phyloP scores from a whole-genome alignment of 2,797 vertebrate species.

The Enteromius anoplus region DNA sequence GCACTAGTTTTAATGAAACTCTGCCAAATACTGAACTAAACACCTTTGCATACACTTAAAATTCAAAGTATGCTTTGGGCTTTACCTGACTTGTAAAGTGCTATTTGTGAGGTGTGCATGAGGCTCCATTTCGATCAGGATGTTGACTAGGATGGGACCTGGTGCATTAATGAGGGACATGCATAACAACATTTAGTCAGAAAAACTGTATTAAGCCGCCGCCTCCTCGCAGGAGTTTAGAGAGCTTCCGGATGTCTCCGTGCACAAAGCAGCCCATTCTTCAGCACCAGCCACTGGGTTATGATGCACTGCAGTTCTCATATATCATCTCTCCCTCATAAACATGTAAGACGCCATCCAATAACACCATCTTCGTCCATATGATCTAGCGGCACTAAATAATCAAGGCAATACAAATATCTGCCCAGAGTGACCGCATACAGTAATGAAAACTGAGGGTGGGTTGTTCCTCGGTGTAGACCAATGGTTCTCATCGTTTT shows the following conservation, averaged over 20 bases:
- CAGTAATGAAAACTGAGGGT: neutral
- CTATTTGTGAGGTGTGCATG: neutral
- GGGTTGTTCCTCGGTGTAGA: neutral
- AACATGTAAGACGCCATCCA: slow-evolving; percentile 23
- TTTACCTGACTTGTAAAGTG: neutral
- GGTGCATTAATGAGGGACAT: neutral
- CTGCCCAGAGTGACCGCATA: slow-evolving; percentile 20
- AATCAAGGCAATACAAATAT: slow-evolving; percentile 20
- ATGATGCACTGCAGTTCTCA: neutral
- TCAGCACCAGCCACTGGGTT: neutral
- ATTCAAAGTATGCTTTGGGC: neutral
- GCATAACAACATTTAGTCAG: neutral
- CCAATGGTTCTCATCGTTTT: neutral
- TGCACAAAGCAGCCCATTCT: neutral
- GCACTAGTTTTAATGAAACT: neutral
- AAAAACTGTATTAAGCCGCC: neutral
- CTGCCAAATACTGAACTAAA: neutral
- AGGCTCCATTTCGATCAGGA: neutral
- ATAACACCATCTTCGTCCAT: slow-evolving; percentile 33
- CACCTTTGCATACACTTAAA: too few species aligned
- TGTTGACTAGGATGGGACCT: neutral
- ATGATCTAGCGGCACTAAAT: slow-evolving; percentile 7
- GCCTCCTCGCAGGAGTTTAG: neutral
- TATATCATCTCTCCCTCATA: slow-evolving; percentile 37
- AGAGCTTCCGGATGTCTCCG: neutral